Percentiles rank a stretch among this genome's conserved stretches.
Conservation (phyloP, 2,113 vertebrate species). For the human region GRCh38 chr7:27471001-27471500, state of each 20-base stretch:
- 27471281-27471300: background rate
- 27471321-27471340: conserved; percentile 48
- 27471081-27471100: background rate
- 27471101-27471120: background rate
- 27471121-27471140: background rate
- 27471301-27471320: background rate
- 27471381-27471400: conserved; percentile 60
- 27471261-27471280: conserved; percentile 26
- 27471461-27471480: background rate
- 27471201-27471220: background rate
- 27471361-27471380: conserved; percentile 62
- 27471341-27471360: conserved; percentile 45
- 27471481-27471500: conserved; percentile 47
- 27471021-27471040: background rate
- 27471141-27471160: background rate
- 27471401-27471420: conserved; percentile 61
- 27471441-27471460: conserved; percentile 47
- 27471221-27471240: background rate
- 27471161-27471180: background rate
- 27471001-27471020: background rate
- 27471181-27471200: conserved; percentile 4
- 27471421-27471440: conserved; percentile 72
- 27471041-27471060: background rate
- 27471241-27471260: background rate
- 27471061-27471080: background rate